Base-by-base conservation (phyloP, 2,113 vertebrate species). In the Scophthalmus maximus region DNA sequence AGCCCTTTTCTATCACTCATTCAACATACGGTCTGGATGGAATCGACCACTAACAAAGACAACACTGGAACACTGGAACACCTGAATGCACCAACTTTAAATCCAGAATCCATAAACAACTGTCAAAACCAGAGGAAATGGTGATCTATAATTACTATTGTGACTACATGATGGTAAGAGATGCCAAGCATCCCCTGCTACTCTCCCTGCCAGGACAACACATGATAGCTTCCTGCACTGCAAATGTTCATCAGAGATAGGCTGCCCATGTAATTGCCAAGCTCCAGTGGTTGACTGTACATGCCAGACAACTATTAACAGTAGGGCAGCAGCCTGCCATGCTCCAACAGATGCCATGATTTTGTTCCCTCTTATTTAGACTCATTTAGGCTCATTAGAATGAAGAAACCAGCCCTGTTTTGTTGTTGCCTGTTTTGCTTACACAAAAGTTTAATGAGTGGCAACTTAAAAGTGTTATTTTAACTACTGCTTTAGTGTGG, bases 201-300 rank as follows among this genome's bases (percentile, higher is more conserved):
- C 42, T 59, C 36, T 42, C 29, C 27, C 63, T 62, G 53, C 77
- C 57, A 60, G 60, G 87, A 78, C 73, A n/a, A 83, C 73, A 87
- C 34, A 85, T 88, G 86, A 93, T 92, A 83, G 78, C 56, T 59
- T 90, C 88, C 79, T 88, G 75, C 50, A 68, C 65, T 93, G 91
- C 93, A 91, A 93, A 89, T 94, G 93, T 92, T 94, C 88, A 64
- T 93, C 90, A 84, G 69, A 94, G 94, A 95, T 94, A 95, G 73
- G 83, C 76, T 88, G 87, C 87, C 90, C 81, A 60, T 71, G 68
- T 90, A 93, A 94, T 94, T 92, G 91, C 66, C 60, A 57, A 69
- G 76, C 87, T 92, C 87, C 80, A 50, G 88, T 72, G 84, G 40
- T 67, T 88, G 81, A 52, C 86, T 83, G 80, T 52, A 73, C 61